Evolutionary conservation across 1,140 invertebrate genomes (phyloP).

Genomic region (Habropoda laboriosa): DNA sequence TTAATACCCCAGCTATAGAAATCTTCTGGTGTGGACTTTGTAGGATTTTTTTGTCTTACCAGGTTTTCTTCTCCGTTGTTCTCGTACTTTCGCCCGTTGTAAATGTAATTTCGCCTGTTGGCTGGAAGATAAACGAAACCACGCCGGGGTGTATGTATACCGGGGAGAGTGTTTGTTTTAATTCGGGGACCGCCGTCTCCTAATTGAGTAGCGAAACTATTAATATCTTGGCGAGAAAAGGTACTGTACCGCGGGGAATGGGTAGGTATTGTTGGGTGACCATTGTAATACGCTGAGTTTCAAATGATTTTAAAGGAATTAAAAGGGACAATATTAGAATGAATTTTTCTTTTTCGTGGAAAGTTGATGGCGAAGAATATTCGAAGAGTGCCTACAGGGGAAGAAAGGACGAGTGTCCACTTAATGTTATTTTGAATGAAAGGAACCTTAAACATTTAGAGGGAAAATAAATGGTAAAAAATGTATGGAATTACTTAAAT

Average conservation of each 20-base stretch:
- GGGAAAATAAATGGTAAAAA: too few relatives aligned
- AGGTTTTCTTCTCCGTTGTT: background rate
- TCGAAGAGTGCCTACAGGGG: too few relatives aligned
- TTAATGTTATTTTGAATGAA: too few relatives aligned
- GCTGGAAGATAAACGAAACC: slow-evolving; percentile 7
- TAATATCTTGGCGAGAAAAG: background rate
- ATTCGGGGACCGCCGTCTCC: background rate
- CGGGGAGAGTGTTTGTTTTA: background rate
- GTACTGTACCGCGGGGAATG: background rate
- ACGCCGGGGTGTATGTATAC: too few relatives aligned
- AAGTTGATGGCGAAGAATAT: background rate
- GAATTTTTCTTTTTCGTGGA: background rate
- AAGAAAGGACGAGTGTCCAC: too few relatives aligned
- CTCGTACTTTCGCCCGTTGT: background rate
- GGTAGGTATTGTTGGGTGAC: background rate
- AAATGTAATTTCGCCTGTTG: background rate
- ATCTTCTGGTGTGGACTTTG: too few relatives aligned
- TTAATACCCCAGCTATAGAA: too few relatives aligned
- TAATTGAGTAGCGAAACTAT: slow-evolving; percentile 8
- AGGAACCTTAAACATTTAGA: too few relatives aligned
- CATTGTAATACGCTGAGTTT: background rate
- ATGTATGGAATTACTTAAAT: too few relatives aligned
- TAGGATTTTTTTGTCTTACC: background rate
- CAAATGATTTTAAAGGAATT: background rate
- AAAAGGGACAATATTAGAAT: background rate